Base-by-base conservation (phyloP, 2,888 invertebrate species). In the Oegoconia quadripuncta region DNA sequence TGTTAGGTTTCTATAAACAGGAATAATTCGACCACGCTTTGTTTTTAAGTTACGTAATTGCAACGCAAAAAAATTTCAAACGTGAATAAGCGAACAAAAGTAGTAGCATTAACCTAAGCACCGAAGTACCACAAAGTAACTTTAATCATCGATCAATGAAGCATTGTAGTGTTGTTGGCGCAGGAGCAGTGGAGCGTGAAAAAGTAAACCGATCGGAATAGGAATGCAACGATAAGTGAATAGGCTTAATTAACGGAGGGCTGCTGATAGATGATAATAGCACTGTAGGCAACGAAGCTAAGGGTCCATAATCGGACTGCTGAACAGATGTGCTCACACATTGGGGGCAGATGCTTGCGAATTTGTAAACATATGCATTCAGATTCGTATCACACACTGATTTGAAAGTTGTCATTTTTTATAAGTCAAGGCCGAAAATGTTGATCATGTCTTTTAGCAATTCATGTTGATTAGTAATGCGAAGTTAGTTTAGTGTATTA, bases 241-340 rank as follows among this genome's bases (percentile, higher is more conserved):
- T 84, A 78, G 74, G 53, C 52, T 74, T 83, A 86, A 83, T 86
- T 84, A 84, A 72, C 56, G 55, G 55, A 72, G 75, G 71, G 74
- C 57, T 64, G 55, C 47, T 64, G 59, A 66, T 68, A 73, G 72
- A 77, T 71, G 69, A 70, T 61, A 67, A 68, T 63, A 55, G 63
- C 63, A 39, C 26, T 58, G 57, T 69, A 68, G 69, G 73, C 75
- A 75, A 72, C 68, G 63, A 61, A 61, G 62, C 61, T 61, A 60
- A 72, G 71, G 68, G 67, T 62, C 52, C 58, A 56, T 63, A 9
- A n/a, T 9, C n/a, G 26, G 17, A 22, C 13, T 6, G 64, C 55
- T 65, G 50, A 73, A 74, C 84, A 86, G 77, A 82, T 84, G 83
- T 74, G 50, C 55, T 55, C 64, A 60, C 77, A 77, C 61, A 64